Evolutionary conservation across 2,113 vertebrate genomes (phyloP).

Genomic region (Picathartes gymnocephalus): DNA sequence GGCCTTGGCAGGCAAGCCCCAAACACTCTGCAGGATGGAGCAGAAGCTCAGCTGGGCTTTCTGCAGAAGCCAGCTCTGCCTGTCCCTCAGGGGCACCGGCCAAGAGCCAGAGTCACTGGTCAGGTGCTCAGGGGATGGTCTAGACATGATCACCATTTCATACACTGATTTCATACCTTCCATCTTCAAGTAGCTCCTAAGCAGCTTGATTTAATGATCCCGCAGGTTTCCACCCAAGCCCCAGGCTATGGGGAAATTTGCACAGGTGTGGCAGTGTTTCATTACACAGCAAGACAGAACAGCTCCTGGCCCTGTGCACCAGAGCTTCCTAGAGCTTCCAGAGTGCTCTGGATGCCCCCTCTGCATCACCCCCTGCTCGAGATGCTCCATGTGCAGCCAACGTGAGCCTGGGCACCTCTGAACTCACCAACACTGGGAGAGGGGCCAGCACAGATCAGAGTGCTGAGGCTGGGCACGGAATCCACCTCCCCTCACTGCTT

Average conservation of each 20-base stretch:
- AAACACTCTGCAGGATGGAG: rapidly evolving
- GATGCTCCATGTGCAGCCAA: rapidly evolving
- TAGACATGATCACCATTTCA: not conserved
- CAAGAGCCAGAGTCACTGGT: not conserved
- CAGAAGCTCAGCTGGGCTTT: not conserved
- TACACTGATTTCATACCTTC: not conserved
- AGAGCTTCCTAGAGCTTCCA: not conserved
- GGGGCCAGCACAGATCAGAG: rapidly evolving
- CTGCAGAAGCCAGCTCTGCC: not conserved
- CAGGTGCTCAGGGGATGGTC: not conserved
- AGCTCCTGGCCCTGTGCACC: not conserved
- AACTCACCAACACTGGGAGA: rapidly evolving
- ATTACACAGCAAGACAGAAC: not conserved
- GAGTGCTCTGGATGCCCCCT: not conserved
- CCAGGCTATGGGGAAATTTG: not conserved
- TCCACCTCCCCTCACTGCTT: not conserved
- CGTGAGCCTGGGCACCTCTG: not conserved
- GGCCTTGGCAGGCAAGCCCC: not conserved
- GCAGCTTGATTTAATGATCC: not conserved
- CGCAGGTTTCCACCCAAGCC: not conserved
- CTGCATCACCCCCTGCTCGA: rapidly evolving
- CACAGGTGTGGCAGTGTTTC: not conserved
- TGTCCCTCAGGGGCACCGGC: not conserved
- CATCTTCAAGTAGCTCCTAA: not conserved
- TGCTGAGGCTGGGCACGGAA: not conserved